These are phyloP conservation scores for Nomada ruficornis DNA, from an alignment of 2,888 invertebrate genomes.

Conservation along the genomic window DNA sequence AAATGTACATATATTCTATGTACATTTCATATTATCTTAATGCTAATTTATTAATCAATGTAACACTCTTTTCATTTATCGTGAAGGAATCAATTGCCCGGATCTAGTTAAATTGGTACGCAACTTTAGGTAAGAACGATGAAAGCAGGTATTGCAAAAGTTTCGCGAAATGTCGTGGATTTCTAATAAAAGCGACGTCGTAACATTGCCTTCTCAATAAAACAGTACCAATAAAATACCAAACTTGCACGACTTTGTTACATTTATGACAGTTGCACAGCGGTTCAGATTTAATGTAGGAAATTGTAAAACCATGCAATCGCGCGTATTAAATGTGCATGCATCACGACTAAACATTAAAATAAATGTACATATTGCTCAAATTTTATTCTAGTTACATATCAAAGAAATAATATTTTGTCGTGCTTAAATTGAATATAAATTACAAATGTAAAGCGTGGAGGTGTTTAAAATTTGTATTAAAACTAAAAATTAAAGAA, in stretches of 20 bases:
- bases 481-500: too few relatives aligned
- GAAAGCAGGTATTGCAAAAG: slow-evolving; percentile 72
- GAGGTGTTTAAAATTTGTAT: too few relatives aligned
- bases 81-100: slow-evolving; percentile 6
- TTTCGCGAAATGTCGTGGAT: slow-evolving; percentile 66
- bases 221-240: slow-evolving; percentile 60
- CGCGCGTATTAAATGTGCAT: slow-evolving; percentile 41
- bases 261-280: slow-evolving; percentile 56
- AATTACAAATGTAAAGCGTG: too few relatives aligned
- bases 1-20: too few relatives aligned
- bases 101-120: slow-evolving; percentile 8
- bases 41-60: too few relatives aligned
- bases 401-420: not conserved
- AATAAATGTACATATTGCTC: not conserved
- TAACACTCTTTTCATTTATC: not conserved
- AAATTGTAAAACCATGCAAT: slow-evolving; percentile 41
- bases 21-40: too few relatives aligned
- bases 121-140: not conserved
- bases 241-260: slow-evolving; percentile 52
- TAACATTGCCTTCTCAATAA: slow-evolving; percentile 67
- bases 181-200: slow-evolving; percentile 72
- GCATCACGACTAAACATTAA: slow-evolving; percentile 22
- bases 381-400: not conserved
- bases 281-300: slow-evolving; percentile 40
- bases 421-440: too few relatives aligned